Conservation (phyloP, 2,888 invertebrate species). For the Troides helena region DNA sequence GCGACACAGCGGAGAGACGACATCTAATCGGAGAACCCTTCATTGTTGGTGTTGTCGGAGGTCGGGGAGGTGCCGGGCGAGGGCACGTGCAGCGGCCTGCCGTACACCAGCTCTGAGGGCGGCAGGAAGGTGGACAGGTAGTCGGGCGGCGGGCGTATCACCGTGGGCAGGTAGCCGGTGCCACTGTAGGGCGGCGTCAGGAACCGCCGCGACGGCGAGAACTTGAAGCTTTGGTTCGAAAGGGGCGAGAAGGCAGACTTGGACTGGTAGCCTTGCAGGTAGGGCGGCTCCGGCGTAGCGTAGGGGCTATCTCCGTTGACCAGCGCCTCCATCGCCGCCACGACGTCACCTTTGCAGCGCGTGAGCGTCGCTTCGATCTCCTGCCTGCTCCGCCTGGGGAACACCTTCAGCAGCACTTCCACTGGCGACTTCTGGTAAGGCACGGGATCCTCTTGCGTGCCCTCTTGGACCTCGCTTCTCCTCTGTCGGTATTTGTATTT, state of each 20-base stretch:
- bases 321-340: conserved; percentile 96
- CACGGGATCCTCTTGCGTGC: conserved; percentile 51
- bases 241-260: conserved; percentile 90
- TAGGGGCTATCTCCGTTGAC: conserved; percentile 81
- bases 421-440: conserved; percentile 85
- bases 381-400: conserved; percentile 91
- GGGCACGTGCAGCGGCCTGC: conserved; percentile 65
- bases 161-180: conserved; percentile 90
- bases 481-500: conserved; percentile 71
- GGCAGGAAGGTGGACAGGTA: conserved; percentile 72
- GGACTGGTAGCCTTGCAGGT: conserved; percentile 74
- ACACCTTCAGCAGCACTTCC: conserved; percentile 93
- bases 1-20: too few relatives aligned
- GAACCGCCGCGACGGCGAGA: conserved; percentile 87
- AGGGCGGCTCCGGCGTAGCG: conserved; percentile 69
- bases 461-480: conserved; percentile 42
- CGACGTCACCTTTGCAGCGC: conserved; percentile 92
- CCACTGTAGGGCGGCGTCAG: conserved; percentile 91
- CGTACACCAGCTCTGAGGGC: conserved; percentile 72
- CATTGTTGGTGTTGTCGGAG: conserved; percentile 75
- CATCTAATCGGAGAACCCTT: conserved; percentile 74
- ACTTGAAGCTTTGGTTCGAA: conserved; percentile 81
- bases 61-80: conserved; percentile 76
- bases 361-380: conserved; percentile 93
- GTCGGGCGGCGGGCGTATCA: conserved; percentile 82